These are phyloP conservation scores for Maniola hyperantus DNA, from an alignment of 2,888 invertebrate genomes.

Conservation along the genomic window DNA sequence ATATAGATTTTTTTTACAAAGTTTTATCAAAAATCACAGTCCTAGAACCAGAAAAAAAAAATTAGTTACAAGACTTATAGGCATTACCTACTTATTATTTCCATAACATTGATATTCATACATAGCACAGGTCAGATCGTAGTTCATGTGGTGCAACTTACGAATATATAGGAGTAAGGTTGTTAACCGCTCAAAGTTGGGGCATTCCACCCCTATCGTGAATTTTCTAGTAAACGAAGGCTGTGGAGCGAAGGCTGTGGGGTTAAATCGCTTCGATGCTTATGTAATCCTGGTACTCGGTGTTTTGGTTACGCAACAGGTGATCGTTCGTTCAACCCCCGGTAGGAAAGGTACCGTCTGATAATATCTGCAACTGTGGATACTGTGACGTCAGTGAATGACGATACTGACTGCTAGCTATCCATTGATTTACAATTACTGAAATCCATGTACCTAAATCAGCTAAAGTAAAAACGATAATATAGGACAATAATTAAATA, in stretches of 20 bases:
- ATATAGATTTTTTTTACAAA: no score
- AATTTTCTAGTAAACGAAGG: background rate
- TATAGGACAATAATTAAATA: no score
- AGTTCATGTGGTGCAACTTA: background rate
- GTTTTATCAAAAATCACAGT: no score
- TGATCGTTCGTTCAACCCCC: background rate
- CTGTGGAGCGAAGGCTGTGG: background rate
- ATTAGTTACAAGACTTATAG: no score
- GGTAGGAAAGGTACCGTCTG: background rate
- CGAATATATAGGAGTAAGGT: constrained; percentile 10
- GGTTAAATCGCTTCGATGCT: background rate
- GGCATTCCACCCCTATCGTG: background rate
- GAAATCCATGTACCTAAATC: no score
- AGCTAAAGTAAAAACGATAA: no score
- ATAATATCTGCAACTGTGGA: no score
- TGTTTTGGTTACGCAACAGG: constrained; percentile 17
- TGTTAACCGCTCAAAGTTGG: background rate
- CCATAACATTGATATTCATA: no score
- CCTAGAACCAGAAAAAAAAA: no score
- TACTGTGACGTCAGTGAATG: no score
- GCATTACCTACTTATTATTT: no score
- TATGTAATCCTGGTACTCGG: constrained; percentile 5
- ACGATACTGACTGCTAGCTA: background rate
- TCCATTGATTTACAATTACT: no score
- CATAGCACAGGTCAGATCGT: background rate